phyloP scores from a whole-genome alignment of 2,113 vertebrate genomes.

The Laticauda laticaudata region DNA sequence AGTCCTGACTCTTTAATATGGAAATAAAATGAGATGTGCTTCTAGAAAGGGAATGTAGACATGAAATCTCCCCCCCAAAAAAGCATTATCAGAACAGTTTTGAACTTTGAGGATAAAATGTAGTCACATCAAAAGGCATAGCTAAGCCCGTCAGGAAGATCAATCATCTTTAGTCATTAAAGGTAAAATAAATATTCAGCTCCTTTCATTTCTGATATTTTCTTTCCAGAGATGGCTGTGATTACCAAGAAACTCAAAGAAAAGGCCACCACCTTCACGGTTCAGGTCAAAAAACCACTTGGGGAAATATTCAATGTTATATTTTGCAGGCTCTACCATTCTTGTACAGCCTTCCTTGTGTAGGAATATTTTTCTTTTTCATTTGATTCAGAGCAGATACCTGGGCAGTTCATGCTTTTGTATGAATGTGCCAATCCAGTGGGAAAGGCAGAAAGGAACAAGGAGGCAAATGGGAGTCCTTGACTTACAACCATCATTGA shows the following conservation, averaged over 20 bases:
- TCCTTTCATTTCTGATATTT: conserved; percentile 4
- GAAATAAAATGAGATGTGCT: neutral
- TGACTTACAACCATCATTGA: neutral
- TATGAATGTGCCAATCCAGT: no score
- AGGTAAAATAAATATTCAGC: neutral
- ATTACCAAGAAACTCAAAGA: neutral
- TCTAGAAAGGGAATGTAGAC: neutral
- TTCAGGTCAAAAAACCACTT: neutral
- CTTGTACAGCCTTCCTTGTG: neutral
- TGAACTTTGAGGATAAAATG: neutral
- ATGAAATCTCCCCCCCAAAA: neutral
- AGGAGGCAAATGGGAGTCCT: neutral
- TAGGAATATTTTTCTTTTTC: neutral
- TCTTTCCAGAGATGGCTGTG: neutral
- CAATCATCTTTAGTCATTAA: neutral
- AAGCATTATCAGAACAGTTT: neutral
- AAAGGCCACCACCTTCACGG: neutral
- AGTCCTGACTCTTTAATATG: neutral
- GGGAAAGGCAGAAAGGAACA: neutral
- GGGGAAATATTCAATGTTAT: neutral
- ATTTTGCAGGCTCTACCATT: neutral
- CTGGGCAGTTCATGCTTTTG: neutral
- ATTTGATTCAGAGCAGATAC: neutral
- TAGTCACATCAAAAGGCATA: neutral
- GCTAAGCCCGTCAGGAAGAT: neutral